Base-by-base conservation (phyloP, 2,797 vertebrate species). In the Meriones psammophilus region DNA sequence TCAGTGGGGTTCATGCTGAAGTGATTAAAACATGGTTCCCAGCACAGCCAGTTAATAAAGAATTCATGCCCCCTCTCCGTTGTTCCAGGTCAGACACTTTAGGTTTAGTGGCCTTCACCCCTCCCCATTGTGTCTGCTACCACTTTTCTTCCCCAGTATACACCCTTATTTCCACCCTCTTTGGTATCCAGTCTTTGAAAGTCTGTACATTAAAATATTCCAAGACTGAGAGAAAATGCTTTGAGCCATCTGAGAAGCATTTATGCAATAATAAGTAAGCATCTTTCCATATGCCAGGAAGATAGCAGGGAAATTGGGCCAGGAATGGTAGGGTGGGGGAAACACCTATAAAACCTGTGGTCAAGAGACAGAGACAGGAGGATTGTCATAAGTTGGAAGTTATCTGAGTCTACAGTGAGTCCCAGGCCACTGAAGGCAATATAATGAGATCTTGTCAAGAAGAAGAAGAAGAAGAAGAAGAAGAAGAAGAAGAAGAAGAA, bases 1-100 rank as follows among this genome's bases (percentile, higher is more conserved):
- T 95, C 87, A 28, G 28, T 74, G 36, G 86, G 33, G 28, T 90
- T 95, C 76, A 83, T 71, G 91, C 56, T 90, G 71, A 64, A 46
- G 39, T 50, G 86, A 68, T 85, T 58, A 71, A 93, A 77, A 33
- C 83, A 68, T 10, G 58, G 36, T 69, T 94, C 50, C 30, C n/a
- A 74, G 84, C 17, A 18, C 46, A 68, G 22, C 20, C 26, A 15
- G 54, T 36, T 33, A 81, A 76, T 95, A 12, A 89, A 58, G 69
- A 76, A 87, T 68, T 50, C 46, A 26, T 24, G 30, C 5, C 50
- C 6, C 4, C 0, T 83, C 62, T 93, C 58, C 24, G 10, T 66
- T 83, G 74, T 64, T 69, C 46, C 39, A 33, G 39, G n/a, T 18
- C 30, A 58, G 64, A 54, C 22, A n/a, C 17, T 1, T 8, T 50